Percentiles rank a stretch among this genome's conserved stretches.
These are phyloP conservation scores for Melospiza georgiana DNA, from an alignment of 2,113 vertebrate genomes.

Conservation along the genomic window DNA sequence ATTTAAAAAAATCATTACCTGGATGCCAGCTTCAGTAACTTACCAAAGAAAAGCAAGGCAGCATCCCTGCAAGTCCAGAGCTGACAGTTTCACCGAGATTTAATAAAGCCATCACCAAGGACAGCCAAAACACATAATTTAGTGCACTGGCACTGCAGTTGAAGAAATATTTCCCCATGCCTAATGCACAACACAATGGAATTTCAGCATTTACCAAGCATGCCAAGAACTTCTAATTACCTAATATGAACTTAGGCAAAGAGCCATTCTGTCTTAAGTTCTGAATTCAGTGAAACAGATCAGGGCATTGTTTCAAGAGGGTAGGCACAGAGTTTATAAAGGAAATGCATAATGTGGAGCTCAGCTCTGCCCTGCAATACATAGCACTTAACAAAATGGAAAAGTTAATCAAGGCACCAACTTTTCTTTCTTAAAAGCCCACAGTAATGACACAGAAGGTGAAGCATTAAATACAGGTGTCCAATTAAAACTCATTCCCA, in stretches of 20 bases:
- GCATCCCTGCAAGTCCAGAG: neutral
- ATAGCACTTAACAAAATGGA: neutral
- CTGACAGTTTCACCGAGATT: neutral
- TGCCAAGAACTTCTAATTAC: slow-evolving; percentile 54
- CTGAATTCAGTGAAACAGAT: slow-evolving; percentile 36
- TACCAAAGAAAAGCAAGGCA: neutral
- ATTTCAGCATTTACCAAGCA: slow-evolving; percentile 40
- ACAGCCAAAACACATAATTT: neutral
- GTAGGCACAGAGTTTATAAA: slow-evolving; percentile 7
- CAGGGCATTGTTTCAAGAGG: slow-evolving; percentile 2
- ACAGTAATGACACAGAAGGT: slow-evolving; percentile 23
- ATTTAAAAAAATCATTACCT: neutral
- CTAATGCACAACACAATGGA: slow-evolving; percentile 38
- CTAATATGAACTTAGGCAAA: slow-evolving; percentile 46
- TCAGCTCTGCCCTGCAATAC: neutral
- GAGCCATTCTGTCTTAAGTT: slow-evolving; percentile 46
- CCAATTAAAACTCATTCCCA: slow-evolving; percentile 68
- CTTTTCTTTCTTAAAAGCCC: neutral
- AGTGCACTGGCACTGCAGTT: neutral
- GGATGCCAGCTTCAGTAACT: neutral
- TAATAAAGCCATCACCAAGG: slow-evolving; percentile 20
- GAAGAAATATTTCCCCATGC: slow-evolving; percentile 30
- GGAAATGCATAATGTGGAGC: neutral
- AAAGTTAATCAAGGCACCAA: neutral
- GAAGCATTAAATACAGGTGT: slow-evolving; percentile 69